Conservation (phyloP, 1,140 invertebrate genomes). For the Trichoplusia ni region DNA sequence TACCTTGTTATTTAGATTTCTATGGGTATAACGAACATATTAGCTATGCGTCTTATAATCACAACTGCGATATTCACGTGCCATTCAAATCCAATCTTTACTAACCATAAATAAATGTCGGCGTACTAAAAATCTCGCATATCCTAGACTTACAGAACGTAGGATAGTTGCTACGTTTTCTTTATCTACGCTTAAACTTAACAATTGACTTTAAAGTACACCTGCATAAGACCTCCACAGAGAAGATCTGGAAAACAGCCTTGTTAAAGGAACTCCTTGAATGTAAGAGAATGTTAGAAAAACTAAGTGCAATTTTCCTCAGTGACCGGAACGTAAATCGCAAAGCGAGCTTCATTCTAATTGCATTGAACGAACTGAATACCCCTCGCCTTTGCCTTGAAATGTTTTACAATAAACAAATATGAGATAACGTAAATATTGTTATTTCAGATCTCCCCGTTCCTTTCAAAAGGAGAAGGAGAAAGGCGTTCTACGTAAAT, state of each 20-base stretch:
- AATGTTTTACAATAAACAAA: neutral
- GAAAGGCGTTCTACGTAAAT: too few relatives aligned
- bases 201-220: neutral
- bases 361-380: constrained; percentile 27
- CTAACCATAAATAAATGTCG: too few relatives aligned
- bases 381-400: constrained; percentile 3
- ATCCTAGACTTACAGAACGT: too few relatives aligned
- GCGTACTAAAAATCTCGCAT: too few relatives aligned
- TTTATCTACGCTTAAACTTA: too few relatives aligned
- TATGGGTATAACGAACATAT: too few relatives aligned
- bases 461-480: too few relatives aligned
- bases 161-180: too few relatives aligned
- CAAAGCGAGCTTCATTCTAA: constrained; percentile 36
- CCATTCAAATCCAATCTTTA: too few relatives aligned
- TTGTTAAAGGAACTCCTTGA: constrained; percentile 1
- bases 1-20: too few relatives aligned
- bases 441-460: neutral
- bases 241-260: neutral
- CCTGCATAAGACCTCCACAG: neutral
- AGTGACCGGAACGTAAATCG: constrained; percentile 31
- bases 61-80: too few relatives aligned
- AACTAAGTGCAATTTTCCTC: constrained; percentile 29
- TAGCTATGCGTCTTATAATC: too few relatives aligned
- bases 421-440: neutral
- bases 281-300: constrained; percentile 2